Conservation (phyloP, 1,140 invertebrate species). For the Trichonephila clavata region DNA sequence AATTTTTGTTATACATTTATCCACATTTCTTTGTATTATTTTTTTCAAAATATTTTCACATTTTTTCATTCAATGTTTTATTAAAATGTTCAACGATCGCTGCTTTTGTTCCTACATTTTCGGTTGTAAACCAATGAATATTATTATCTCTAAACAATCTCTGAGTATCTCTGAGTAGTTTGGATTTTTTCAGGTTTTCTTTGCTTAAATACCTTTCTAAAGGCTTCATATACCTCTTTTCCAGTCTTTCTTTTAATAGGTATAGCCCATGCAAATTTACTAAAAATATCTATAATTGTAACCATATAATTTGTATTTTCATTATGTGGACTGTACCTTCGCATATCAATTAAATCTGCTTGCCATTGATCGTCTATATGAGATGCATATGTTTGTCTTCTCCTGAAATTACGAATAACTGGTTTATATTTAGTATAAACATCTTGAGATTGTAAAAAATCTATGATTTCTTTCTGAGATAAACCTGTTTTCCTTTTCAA, state of each 20-base stretch:
- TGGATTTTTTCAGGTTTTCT: background rate
- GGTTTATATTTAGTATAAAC: no score
- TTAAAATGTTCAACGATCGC: no score
- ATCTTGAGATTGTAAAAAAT: background rate
- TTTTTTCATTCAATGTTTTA: no score
- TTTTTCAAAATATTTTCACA: no score
- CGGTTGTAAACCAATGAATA: no score
- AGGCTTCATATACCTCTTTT: conserved; percentile 76
- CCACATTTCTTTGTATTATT: no score
- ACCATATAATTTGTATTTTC: conserved; percentile 81
- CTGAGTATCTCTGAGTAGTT: no score
- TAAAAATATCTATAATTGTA: conserved; percentile 82
- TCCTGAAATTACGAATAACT: no score
- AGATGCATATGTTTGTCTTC: no score
- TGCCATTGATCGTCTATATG: conserved; percentile 80
- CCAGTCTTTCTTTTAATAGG: conserved; percentile 82
- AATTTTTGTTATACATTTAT: no score
- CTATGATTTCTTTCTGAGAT: background rate
- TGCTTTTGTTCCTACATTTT: no score
- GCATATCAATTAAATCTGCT: conserved; percentile 79
- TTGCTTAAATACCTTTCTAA: conserved; percentile 79
- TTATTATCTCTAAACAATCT: no score
- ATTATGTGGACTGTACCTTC: conserved; percentile 79
- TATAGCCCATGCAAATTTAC: conserved; percentile 82
- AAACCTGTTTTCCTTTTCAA: background rate